These are phyloP conservation scores for Syngnathoides biaculeatus DNA, from an alignment of 2,113 vertebrate genomes.

Conservation along the genomic window DNA sequence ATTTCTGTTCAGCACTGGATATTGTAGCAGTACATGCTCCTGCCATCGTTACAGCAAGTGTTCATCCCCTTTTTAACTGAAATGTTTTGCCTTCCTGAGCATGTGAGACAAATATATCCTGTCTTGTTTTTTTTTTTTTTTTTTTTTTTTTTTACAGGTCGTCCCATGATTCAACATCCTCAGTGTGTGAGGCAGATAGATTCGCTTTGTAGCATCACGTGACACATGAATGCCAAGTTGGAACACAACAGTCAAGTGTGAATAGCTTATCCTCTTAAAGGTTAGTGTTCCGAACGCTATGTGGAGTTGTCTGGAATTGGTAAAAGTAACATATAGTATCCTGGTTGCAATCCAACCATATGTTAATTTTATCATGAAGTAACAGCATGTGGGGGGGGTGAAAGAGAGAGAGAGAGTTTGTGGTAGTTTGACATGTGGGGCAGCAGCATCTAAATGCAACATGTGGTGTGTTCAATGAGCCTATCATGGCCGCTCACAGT, in stretches of 20 bases:
- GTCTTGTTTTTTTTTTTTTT: slow-evolving; percentile 1
- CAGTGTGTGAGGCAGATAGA: not conserved
- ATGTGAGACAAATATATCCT: slow-evolving; percentile 15
- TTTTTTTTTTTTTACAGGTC: not conserved
- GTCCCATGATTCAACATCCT: not conserved
- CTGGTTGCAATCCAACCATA: not conserved
- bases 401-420: not conserved
- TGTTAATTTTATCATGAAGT: not conserved
- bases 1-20: too few relatives aligned
- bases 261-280: not conserved
- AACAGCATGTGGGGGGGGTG: not conserved
- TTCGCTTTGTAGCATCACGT: not conserved
- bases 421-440: slow-evolving; percentile 32
- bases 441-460: slow-evolving; percentile 20
- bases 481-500: slow-evolving; percentile 10
- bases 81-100: slow-evolving; percentile 35
- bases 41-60: not conserved
- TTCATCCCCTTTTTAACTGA: not conserved
- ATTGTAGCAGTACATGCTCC: too few relatives aligned
- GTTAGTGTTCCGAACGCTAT: not conserved
- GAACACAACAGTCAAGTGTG: not conserved
- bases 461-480: slow-evolving; percentile 24
- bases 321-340: not conserved
- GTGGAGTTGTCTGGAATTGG: not conserved
- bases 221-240: not conserved